These are phyloP conservation scores for Phalera bucephala DNA, from an alignment of 2,888 invertebrate species.

Conservation along the genomic window DNA sequence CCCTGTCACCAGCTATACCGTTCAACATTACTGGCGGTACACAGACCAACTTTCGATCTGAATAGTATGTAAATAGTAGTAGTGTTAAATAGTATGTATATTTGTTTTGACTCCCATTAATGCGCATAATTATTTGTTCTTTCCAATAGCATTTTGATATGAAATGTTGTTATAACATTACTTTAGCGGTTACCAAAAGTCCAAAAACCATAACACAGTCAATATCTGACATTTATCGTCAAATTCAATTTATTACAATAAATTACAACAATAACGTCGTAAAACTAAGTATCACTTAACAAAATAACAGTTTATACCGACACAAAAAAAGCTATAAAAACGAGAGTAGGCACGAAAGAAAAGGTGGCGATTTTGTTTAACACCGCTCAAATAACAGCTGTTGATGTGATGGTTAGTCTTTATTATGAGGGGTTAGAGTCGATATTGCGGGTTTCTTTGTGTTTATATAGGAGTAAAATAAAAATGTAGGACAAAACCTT, in stretches of 20 bases:
- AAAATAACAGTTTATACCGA: slow-evolving; percentile 9
- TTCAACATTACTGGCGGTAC: too few relatives aligned
- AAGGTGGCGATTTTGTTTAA: slow-evolving; percentile 29
- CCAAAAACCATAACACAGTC: slow-evolving; percentile 2
- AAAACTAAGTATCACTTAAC: slow-evolving; percentile 26
- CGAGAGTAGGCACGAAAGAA: slow-evolving; percentile 17
- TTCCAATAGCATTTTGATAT: too few relatives aligned
- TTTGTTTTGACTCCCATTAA: too few relatives aligned
- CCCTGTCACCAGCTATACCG: too few relatives aligned
- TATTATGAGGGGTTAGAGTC: accelerated
- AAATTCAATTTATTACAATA: slow-evolving; percentile 11
- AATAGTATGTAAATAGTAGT: too few relatives aligned
- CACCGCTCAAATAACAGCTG: not conserved
- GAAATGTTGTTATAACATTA: too few relatives aligned
- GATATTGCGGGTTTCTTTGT: not conserved
- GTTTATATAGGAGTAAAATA: slow-evolving; percentile 3
- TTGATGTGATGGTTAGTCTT: not conserved
- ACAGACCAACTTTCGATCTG: too few relatives aligned
- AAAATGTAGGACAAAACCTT: slow-evolving; percentile 22
- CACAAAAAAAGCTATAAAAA: slow-evolving; percentile 1
- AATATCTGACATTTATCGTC: slow-evolving; percentile 10
- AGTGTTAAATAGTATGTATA: too few relatives aligned
- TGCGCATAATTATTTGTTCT: too few relatives aligned
- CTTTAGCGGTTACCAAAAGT: too few relatives aligned
- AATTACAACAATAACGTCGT: slow-evolving; percentile 15